Percentiles rank a stretch among this genome's conserved stretches.
Conservation (phyloP, 1,140 invertebrate genomes). For the Philopotamus ludificatus region DNA sequence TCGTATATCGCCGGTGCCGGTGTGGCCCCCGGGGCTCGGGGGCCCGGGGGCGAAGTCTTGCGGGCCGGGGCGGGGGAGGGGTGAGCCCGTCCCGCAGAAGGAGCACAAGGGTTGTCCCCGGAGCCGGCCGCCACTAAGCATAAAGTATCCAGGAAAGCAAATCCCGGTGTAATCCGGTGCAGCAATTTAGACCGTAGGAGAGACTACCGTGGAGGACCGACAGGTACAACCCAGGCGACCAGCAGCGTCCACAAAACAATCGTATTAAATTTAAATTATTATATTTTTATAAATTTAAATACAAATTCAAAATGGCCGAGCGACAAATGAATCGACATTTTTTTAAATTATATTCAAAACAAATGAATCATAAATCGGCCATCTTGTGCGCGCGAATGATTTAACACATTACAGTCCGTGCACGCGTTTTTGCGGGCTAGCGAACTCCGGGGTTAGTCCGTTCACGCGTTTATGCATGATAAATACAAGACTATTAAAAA, state of each 20-base stretch:
- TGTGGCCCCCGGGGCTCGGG: background rate
- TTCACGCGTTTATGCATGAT: too few relatives aligned
- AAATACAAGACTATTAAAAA: too few relatives aligned
- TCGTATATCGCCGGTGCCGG: slow-evolving; percentile 17
- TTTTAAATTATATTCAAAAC: too few relatives aligned
- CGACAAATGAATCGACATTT: too few relatives aligned
- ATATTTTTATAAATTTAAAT: too few relatives aligned
- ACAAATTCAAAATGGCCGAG: too few relatives aligned
- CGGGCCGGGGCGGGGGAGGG: slow-evolving; percentile 1
- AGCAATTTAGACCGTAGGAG: slow-evolving; percentile 52
- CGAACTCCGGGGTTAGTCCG: too few relatives aligned
- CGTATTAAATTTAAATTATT: too few relatives aligned
- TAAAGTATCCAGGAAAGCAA: slow-evolving; percentile 50
- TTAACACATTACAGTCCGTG: too few relatives aligned
- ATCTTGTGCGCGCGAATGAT: too few relatives aligned
- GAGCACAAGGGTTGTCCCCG: slow-evolving; percentile 32
- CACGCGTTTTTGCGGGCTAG: too few relatives aligned
- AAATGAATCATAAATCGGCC: too few relatives aligned
- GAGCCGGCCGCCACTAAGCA: slow-evolving; percentile 36
- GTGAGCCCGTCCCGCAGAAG: slow-evolving; percentile 8
- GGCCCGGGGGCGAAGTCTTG: slow-evolving; percentile 8
- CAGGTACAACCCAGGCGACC: slow-evolving; percentile 45
- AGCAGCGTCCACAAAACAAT: background rate
- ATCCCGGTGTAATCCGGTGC: slow-evolving; percentile 52
- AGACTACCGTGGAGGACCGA: slow-evolving; percentile 42